Base-by-base conservation (phyloP, 2,888 invertebrate species). In the Ptilodon capucinus region DNA sequence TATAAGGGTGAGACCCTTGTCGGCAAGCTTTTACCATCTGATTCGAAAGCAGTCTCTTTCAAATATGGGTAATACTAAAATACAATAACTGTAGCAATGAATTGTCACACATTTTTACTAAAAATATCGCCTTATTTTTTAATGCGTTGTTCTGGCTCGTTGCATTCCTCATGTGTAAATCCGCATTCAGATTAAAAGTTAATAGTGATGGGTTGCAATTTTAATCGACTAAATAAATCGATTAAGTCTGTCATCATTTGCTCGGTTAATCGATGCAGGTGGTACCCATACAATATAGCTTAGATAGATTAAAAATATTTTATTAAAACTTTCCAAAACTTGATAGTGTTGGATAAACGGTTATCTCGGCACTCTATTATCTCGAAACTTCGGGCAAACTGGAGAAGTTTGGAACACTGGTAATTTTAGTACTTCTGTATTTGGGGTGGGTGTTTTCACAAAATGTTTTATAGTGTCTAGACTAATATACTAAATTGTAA, bases 401-500 rank as follows among this genome's bases (percentile, higher is more conserved):
- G 43, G 39, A 35, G 57, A 54, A 62, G 41, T 54, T 59, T 49
- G 1, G 39, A 53, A 48, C 53, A 51, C 42, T 38, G 49, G 47
- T 44, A 48, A 55, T 56, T 54, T 54, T 64, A 47, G 46, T 50
- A 32, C 44, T 46, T 50, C 43, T 41, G 32, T 49, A 53, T 54
- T 23, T 47, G 35, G 36, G 36, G 48, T 46, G 42, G 42, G 38
- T 17, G 38, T 41, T 41, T 57, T 51, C 49, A 25, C 23, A 25
- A n/a, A 54, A 46, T 57, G 55, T 60, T 67, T 67, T 67, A 67
- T 64, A 44, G 57, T 46, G 64, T 64, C 64, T 64, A 64, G 64
- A 67, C 64, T 44, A 51, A 57, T 55, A 49, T 28, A 2, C 32
- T 41, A 42, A 56, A 45, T 51, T 44, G 41, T 52, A 42, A 44